These are phyloP conservation scores for Psammodynastes pulverulentus DNA, from an alignment of 2,113 vertebrate genomes.

Conservation along the genomic window DNA sequence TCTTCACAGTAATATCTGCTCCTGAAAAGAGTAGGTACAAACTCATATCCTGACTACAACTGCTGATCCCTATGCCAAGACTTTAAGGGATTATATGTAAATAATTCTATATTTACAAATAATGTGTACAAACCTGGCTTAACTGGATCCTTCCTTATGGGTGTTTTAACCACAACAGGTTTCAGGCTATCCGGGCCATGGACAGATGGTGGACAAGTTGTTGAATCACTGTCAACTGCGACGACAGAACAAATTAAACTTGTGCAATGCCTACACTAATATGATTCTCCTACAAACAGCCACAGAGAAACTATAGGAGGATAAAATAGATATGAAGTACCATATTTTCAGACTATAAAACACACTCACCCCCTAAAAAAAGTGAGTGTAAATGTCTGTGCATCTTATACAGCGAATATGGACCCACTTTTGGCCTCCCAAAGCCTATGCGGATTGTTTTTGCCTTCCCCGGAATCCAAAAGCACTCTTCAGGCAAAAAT, in stretches of 20 bases:
- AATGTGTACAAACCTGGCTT: constrained; percentile 74
- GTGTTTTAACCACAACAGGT: constrained; percentile 48
- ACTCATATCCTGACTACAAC: not conserved
- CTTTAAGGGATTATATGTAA: not conserved
- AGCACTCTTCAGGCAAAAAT: too few species aligned
- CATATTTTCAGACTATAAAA: too few species aligned
- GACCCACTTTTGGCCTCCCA: too few species aligned
- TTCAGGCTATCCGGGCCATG: constrained; percentile 55
- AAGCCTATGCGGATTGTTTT: too few species aligned
- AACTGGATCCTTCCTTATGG: constrained; percentile 72
- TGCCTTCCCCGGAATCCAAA: too few species aligned
- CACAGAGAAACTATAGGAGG: not conserved
- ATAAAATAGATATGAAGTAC: not conserved
- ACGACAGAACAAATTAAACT: constrained; percentile 7
- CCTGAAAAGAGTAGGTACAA: constrained; percentile 16
- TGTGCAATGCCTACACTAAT: not conserved
- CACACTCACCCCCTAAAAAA: too few species aligned
- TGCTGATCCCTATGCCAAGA: not conserved
- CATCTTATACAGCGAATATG: too few species aligned
- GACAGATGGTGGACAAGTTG: constrained; percentile 28
- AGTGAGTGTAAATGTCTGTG: too few species aligned
- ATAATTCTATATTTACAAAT: not conserved
- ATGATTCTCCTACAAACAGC: not conserved
- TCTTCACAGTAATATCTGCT: constrained; percentile 76
- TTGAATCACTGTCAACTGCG: constrained; percentile 55